Evolutionary conservation across 2,113 vertebrate species (phyloP), one percentile per base, ranked within the genome.

Genomic region (Rhinichthys klamathensis): DNA sequence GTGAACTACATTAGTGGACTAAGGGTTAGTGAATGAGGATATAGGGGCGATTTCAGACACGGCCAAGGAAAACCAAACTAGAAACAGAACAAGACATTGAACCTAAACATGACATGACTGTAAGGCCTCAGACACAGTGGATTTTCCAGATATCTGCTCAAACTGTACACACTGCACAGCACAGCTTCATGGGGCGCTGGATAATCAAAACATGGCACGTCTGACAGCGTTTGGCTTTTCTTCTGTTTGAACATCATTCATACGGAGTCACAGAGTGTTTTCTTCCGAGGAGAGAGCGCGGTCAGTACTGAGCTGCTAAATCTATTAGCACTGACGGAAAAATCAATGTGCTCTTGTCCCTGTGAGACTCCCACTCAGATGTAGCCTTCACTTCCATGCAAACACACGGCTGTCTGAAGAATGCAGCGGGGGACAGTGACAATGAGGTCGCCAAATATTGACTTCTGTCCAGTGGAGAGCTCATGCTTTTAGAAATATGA

Each of bases 341-440:
- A 97, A 97, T 97, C 96, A 93, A 97, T 96, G 87, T 86, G 87
- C 92, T 94, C 94, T 92, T 91, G 91, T 91, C 93, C 94, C 92
- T 91, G 69, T 87, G 91, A 92, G 93, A 93, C 94, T 92, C 92
- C 91, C 93, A 93, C 93, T 94, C 93, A 95, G 94, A 92, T 91
- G 82, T 80, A 95, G 93, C 95, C 92, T 95, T 95, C 92, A 93
- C 93, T 93, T 90, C 88, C 91, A 93, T 89, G 91, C 88, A 92
- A 93, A 93, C 92, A 87, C 92, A 91, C 84, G 89, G 92, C 91
- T n/a, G 67, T 72, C 84, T 89, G 82, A 89, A 69, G 88, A 81
- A 87, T 88, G 18, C 88, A 89, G 81, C 70, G 56, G 87, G 75
- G 88, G 69, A 89, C 89, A 88, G 88, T 25, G 79, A 63, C 49